phyloP scores from a whole-genome alignment of 2,797 vertebrate genomes.

The Notolabrus celidotus region DNA sequence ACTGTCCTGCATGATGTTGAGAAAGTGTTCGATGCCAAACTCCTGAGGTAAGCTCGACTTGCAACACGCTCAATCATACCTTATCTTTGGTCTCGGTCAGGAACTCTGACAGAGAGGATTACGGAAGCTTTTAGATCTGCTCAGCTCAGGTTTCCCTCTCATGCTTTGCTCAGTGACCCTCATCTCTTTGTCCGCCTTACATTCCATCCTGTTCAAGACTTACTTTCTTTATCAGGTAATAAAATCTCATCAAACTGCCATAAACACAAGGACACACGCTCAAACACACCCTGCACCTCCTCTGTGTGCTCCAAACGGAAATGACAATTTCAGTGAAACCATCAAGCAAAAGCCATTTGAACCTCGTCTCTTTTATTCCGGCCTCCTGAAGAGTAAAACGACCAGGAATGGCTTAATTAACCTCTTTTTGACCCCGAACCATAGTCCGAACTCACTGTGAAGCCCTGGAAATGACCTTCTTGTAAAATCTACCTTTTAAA shows the following conservation, averaged over 20 bases:
- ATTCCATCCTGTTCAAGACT: constrained; percentile 24
- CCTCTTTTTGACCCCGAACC: constrained; percentile 49
- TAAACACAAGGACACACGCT: constrained; percentile 52
- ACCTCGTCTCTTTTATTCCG: constrained; percentile 21
- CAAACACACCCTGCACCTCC: constrained; percentile 24
- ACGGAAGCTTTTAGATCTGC: constrained; percentile 17
- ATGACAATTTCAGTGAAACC: constrained; percentile 53
- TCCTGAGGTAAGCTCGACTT: constrained; percentile 90
- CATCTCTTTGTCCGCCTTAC: constrained; percentile 30
- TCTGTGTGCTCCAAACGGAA: constrained; percentile 29
- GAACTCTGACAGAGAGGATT: constrained; percentile 41
- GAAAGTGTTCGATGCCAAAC: constrained; percentile 93
- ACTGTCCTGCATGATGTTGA: constrained; percentile 97
- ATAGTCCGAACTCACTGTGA: constrained; percentile 20
- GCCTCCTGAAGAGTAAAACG: constrained; percentile 26
- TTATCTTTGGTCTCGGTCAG: constrained; percentile 50
- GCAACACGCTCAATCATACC: not conserved
- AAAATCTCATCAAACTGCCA: constrained; percentile 62
- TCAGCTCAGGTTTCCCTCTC: constrained; percentile 33
- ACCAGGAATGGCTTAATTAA: constrained; percentile 53
- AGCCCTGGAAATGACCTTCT: constrained; percentile 26
- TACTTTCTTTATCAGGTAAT: constrained; percentile 44
- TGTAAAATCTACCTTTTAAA: constrained; percentile 1
- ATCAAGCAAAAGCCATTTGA: constrained; percentile 50
- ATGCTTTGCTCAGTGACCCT: constrained; percentile 57